phyloP scores from a whole-genome alignment of 2,797 vertebrate genomes.

The Squalus acanthias region DNA sequence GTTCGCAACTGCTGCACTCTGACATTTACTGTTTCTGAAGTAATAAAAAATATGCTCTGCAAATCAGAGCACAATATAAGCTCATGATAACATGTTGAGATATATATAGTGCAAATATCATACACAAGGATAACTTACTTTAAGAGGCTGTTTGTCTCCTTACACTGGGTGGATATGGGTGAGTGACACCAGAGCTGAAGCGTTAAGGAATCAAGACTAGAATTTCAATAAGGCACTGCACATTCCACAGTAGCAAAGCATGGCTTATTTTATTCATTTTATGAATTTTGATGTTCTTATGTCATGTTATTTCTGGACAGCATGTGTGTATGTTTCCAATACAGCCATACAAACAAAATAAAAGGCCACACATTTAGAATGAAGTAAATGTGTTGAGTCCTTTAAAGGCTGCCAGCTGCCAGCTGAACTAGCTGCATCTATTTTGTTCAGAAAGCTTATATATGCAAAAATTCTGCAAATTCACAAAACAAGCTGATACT shows the following conservation, averaged over 20 bases:
- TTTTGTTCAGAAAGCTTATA: background rate
- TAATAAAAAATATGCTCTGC: conserved; percentile 42
- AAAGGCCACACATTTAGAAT: conserved; percentile 12
- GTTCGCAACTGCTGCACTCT: conserved; percentile 55
- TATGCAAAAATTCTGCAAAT: background rate
- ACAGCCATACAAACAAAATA: background rate
- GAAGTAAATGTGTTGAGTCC: background rate
- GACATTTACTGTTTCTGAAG: conserved; percentile 67
- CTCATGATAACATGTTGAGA: conserved; percentile 58
- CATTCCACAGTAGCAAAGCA: conserved; percentile 22
- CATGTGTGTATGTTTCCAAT: conserved; percentile 14
- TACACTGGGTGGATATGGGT: background rate
- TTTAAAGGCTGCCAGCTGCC: background rate
- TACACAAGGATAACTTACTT: background rate
- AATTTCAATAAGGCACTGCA: conserved; percentile 24
- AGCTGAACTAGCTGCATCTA: background rate
- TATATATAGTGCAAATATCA: conserved; percentile 48
- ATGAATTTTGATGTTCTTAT: conserved; percentile 32
- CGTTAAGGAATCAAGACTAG: background rate
- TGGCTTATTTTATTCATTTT: conserved; percentile 22
- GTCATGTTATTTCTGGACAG: conserved; percentile 22
- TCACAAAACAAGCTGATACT: background rate
- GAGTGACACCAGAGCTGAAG: conserved; percentile 12
- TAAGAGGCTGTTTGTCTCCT: background rate
- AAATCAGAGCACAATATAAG: background rate